Conservation (phyloP, 2,797 vertebrate species). For the Champsocephalus gunnari region DNA sequence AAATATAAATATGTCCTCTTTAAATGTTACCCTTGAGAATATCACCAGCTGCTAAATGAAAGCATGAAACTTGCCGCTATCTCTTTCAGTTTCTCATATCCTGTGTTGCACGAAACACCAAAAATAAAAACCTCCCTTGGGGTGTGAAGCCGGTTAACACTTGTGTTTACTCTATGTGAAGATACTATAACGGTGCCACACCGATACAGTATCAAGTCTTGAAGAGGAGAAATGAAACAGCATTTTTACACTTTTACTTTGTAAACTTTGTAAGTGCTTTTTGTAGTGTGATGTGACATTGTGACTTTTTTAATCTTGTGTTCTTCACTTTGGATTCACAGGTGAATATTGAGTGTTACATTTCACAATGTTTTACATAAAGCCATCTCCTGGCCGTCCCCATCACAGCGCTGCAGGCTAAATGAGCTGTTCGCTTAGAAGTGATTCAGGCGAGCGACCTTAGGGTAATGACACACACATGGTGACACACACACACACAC, state of each 20-base stretch:
- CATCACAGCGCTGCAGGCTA: conserved; percentile 16
- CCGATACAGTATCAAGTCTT: not conserved
- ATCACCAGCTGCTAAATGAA: conserved; percentile 5
- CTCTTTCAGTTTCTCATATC: conserved; percentile 1
- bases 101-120: not conserved
- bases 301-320: not conserved
- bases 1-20: too few species aligned
- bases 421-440: conserved; percentile 41
- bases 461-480: conserved; percentile 41
- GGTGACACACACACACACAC: conserved; percentile 30
- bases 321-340: not conserved
- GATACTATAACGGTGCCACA: not conserved
- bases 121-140: not conserved
- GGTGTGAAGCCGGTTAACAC: not conserved
- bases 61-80: not conserved
- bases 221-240: not conserved
- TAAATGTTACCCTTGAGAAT: too few species aligned
- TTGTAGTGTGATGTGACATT: not conserved
- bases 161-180: not conserved
- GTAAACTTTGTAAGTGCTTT: not conserved
- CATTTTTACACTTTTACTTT: not conserved
- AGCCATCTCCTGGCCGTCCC: conserved; percentile 7
- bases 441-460: conserved; percentile 14
- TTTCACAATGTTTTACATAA: not conserved
- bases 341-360: not conserved